A percentile compares a stretch with the other conserved stretches of the same genome.
Conservation (phyloP, 2,113 vertebrate species). For the Jaculus jaculus region DNA sequence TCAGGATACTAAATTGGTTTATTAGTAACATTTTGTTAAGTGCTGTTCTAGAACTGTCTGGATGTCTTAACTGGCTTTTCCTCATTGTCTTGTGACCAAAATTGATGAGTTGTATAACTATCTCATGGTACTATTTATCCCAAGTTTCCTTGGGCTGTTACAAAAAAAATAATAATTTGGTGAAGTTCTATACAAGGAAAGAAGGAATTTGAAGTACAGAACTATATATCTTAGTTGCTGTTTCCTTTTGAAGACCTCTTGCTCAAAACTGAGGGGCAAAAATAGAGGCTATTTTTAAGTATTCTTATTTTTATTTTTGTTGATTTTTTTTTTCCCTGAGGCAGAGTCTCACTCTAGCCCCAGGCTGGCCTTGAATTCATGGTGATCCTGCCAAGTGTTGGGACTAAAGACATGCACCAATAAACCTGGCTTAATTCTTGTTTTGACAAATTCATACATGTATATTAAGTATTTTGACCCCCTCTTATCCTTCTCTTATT, state of each 20-base stretch:
- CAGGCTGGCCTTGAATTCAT: too few relatives aligned
- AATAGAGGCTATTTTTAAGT: neutral
- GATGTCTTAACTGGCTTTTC: neutral
- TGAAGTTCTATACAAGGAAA: neutral
- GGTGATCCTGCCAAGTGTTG: too few relatives aligned
- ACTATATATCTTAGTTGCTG: neutral
- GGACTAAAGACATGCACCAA: too few relatives aligned
- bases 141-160: neutral
- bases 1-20: neutral
- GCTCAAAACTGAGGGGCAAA: neutral
- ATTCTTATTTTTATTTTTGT: too few relatives aligned
- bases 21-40: conserved; percentile 32
- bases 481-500: too few relatives aligned
- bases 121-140: neutral
- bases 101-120: neutral
- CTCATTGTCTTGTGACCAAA: neutral
- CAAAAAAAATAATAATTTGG: neutral
- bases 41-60: neutral
- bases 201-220: neutral
- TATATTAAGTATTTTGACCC: too few relatives aligned
- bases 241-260: conserved; percentile 8
- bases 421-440: too few relatives aligned
- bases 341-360: too few relatives aligned
- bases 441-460: too few relatives aligned
- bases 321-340: too few relatives aligned